phyloP scores from a whole-genome alignment of 1,140 invertebrate species.

The Meloidogyne floridensis region DNA sequence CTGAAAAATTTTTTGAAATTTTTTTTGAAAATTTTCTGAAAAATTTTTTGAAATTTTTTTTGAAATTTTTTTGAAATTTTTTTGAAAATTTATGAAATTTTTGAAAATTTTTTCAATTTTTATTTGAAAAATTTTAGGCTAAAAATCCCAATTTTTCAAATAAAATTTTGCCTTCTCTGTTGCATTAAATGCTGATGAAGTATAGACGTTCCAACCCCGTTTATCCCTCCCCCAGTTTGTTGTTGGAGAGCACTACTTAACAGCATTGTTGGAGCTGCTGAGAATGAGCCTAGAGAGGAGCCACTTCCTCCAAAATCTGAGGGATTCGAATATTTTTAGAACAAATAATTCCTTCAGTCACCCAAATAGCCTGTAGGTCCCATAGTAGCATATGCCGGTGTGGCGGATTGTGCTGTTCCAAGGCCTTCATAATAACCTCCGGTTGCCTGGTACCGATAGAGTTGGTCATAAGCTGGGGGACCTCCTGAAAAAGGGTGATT shows the following conservation, averaged over 20 bases:
- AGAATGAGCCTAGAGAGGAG: not conserved
- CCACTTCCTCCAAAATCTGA: not conserved
- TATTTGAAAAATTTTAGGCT: not conserved
- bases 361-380: conserved; percentile 13
- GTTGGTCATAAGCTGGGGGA: conserved; percentile 19
- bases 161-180: conserved; percentile 8
- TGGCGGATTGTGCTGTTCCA: not conserved
- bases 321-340: not conserved
- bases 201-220: not conserved
- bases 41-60: no score
- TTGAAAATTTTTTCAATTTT: not conserved
- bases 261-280: conserved; percentile 11
- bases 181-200: conserved; percentile 4
- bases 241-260: conserved; percentile 15
- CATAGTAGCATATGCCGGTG: not conserved
- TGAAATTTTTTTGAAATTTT: no score
- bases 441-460: conserved; percentile 13
- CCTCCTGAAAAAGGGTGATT: not conserved
- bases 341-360: not conserved
- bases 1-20: no score
- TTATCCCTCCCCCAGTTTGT: not conserved
- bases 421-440: not conserved
- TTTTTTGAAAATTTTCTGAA: no score
- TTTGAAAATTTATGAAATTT: no score
- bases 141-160: no score